phyloP scores from a whole-genome alignment of 2,888 invertebrate species.

The Andricus quercusramuli region DNA sequence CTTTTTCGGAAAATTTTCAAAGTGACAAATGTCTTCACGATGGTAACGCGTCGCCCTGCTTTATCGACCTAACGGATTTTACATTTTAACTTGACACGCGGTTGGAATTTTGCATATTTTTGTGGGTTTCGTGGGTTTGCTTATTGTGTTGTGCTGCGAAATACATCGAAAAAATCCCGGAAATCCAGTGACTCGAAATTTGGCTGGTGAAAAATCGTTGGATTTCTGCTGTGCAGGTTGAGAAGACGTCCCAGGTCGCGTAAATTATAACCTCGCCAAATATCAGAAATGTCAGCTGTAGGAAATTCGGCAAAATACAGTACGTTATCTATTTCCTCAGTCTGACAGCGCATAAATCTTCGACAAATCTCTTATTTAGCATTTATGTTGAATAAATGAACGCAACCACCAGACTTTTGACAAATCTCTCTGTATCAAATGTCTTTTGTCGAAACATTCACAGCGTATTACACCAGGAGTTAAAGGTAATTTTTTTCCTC shows the following conservation, averaged over 20 bases:
- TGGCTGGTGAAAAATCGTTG: background rate
- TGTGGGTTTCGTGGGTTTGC: background rate
- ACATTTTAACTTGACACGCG: conserved; percentile 4
- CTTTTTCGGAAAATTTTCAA: background rate
- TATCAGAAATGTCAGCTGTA: conserved; percentile 18
- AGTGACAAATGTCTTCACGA: background rate
- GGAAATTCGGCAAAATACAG: conserved; percentile 26
- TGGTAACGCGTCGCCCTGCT: background rate
- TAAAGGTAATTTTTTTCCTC: conserved; percentile 63
- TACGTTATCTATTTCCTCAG: conserved; percentile 33
- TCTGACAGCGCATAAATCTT: conserved; percentile 11
- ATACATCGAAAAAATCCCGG: background rate
- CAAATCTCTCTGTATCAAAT: conserved; percentile 67
- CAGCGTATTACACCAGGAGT: conserved; percentile 60
- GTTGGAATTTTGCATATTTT: background rate
- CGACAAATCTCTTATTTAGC: background rate
- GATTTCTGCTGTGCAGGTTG: background rate
- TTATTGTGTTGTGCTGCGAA: background rate
- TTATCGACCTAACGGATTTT: conserved; percentile 27
- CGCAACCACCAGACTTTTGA: conserved; percentile 64
- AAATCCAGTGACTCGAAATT: background rate
- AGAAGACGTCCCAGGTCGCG: too few relatives aligned
- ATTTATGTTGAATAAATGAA: conserved; percentile 69
- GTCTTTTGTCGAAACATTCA: conserved; percentile 65
- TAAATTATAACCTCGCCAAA: conserved; percentile 18